A percentile compares a stretch with the other conserved stretches of the same genome.
Conservation (phyloP, 1,140 invertebrate genomes). For the Cecropterus lyciades region DNA sequence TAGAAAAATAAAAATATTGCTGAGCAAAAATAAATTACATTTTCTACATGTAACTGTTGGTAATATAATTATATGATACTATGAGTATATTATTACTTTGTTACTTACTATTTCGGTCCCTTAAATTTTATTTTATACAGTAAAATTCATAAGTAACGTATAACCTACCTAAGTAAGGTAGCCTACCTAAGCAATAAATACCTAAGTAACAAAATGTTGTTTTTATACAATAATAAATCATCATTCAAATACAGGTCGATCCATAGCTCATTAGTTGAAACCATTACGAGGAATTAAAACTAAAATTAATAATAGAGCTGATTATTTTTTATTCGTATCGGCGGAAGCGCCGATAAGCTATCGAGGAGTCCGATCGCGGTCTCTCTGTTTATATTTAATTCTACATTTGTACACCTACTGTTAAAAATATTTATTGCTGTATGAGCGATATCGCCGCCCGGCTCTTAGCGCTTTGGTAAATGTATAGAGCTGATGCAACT, state of each 20-base stretch:
- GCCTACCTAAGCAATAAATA: no score
- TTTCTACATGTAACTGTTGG: no score
- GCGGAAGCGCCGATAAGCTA: conserved; percentile 40
- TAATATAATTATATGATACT: no score
- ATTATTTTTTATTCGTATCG: conserved; percentile 42
- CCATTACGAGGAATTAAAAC: conserved; percentile 34
- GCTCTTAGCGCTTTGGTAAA: conserved; percentile 15
- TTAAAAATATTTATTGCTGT: conserved; percentile 41
- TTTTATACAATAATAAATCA: neutral
- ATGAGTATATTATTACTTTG: no score
- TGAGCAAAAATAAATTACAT: no score
- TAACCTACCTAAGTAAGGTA: no score
- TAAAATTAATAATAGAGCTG: conserved; percentile 29
- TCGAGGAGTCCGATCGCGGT: conserved; percentile 35
- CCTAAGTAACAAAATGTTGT: neutral
- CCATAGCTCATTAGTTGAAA: conserved; percentile 30
- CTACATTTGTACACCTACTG: conserved; percentile 37
- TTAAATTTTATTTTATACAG: no score
- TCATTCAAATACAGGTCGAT: conserved; percentile 6
- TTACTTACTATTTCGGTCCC: no score
- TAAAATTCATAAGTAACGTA: no score
- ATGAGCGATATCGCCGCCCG: conserved; percentile 34
- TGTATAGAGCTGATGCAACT: conserved; percentile 35
- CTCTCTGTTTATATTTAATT: conserved; percentile 43
- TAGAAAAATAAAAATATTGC: no score